A percentile compares a stretch with the other conserved stretches of the same genome.
phyloP scores from a whole-genome alignment of 2,113 vertebrate genomes.

The Hystrix cristata region DNA sequence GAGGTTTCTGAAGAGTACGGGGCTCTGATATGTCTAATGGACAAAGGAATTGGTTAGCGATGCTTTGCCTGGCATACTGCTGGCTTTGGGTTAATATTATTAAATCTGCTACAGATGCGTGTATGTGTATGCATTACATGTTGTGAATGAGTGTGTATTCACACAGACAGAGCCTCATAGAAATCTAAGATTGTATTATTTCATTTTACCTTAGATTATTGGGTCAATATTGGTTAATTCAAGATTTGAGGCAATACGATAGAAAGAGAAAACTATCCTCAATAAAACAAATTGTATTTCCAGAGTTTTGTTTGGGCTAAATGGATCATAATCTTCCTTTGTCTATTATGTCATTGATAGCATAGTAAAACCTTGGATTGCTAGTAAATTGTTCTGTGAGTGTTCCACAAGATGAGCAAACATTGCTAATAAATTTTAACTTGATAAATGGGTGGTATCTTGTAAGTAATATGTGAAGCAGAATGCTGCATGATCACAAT shows the following conservation, averaged over 20 bases:
- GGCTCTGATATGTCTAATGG: background rate
- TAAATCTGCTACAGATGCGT: background rate
- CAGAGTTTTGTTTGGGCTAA: background rate
- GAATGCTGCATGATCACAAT: background rate
- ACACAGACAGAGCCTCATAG: background rate
- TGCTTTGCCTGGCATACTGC: background rate
- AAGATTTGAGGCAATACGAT: background rate
- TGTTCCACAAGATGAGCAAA: background rate
- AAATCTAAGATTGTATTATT: background rate
- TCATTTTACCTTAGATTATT: background rate
- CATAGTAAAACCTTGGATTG: background rate
- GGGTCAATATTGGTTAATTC: background rate
- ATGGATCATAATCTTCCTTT: rapidly evolving
- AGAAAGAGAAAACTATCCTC: background rate
- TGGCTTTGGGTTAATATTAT: background rate
- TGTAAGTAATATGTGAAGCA: background rate
- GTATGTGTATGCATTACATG: background rate
- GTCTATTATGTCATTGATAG: too few relatives aligned
- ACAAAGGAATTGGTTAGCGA: background rate
- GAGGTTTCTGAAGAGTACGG: background rate
- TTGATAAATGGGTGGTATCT: too few relatives aligned
- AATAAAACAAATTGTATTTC: background rate
- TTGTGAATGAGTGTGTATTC: background rate
- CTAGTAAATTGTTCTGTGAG: background rate
- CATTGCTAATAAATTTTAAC: background rate